phyloP scores from a whole-genome alignment of 2,888 invertebrate genomes.

The Mayetiola destructor region DNA sequence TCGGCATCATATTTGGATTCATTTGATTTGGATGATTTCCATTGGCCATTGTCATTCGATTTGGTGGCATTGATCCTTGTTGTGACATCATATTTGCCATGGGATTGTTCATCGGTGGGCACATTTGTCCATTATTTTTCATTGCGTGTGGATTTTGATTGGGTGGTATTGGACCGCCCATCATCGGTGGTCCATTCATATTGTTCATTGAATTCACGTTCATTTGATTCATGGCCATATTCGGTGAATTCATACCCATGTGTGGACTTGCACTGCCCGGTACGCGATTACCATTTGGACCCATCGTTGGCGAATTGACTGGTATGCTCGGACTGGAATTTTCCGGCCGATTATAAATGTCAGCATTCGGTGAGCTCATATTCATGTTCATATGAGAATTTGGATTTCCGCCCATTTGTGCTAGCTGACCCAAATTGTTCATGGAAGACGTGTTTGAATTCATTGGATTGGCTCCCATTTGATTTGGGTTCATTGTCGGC shows the following conservation, averaged over 20 bases:
- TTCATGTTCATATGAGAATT: conserved; percentile 23
- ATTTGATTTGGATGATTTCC: neutral
- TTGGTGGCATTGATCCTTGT: conserved; percentile 4
- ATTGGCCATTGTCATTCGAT: conserved; percentile 17
- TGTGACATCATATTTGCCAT: conserved; percentile 6
- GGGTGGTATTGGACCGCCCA: conserved; percentile 43
- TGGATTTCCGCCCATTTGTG: neutral
- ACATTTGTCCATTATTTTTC: conserved; percentile 52
- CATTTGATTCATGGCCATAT: conserved; percentile 20
- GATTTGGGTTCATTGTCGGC: neutral
- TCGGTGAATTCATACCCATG: neutral
- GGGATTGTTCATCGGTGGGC: conserved; percentile 44
- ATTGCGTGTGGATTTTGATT: conserved; percentile 13
- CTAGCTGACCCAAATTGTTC: neutral
- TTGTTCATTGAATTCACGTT: conserved; percentile 27
- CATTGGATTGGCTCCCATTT: conserved; percentile 18
- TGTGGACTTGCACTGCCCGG: conserved; percentile 1
- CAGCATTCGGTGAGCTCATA: conserved; percentile 26
- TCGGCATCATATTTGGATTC: conserved; percentile 14
- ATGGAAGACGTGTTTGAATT: conserved; percentile 31
- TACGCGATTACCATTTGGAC: conserved; percentile 6
- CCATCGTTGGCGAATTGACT: neutral
- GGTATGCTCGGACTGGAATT: neutral
- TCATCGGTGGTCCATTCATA: conserved; percentile 54
- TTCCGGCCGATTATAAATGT: neutral